Evolutionary conservation across 2,888 invertebrate species (phyloP).

Genomic region (Eupeodes luniger): DNA sequence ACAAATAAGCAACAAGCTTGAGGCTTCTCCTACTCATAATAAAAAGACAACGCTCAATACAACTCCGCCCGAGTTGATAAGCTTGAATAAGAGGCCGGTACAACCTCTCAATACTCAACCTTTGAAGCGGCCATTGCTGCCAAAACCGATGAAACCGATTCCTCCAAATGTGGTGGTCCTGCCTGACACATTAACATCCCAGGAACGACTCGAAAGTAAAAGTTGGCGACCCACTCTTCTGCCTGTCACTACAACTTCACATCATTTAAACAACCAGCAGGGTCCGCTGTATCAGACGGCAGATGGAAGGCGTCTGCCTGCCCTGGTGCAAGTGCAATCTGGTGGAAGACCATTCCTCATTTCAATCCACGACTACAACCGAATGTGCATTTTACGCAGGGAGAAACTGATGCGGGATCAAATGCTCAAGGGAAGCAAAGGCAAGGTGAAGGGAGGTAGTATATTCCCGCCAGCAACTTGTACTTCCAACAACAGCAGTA

Average conservation of each 20-base stretch:
- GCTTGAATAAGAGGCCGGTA: constrained; percentile 85
- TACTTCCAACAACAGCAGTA: constrained; percentile 61
- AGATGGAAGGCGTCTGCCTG: constrained; percentile 86
- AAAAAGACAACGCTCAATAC: constrained; percentile 78
- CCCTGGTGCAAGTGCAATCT: constrained; percentile 90
- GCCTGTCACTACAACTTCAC: constrained; percentile 86
- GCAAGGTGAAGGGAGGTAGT: constrained; percentile 54
- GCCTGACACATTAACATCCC: constrained; percentile 83
- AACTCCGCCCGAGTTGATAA: constrained; percentile 86
- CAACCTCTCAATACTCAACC: constrained; percentile 78
- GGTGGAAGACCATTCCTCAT: constrained; percentile 92
- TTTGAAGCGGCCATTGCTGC: constrained; percentile 80
- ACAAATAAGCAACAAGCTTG: constrained; percentile 79
- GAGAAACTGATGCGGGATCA: constrained; percentile 88
- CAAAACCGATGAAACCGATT: constrained; percentile 76
- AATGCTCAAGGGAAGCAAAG: constrained; percentile 82
- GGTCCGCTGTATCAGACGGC: constrained; percentile 86
- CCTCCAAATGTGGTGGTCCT: constrained; percentile 83
- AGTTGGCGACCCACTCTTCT: constrained; percentile 90
- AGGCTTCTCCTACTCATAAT: constrained; percentile 73
- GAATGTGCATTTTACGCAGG: constrained; percentile 90
- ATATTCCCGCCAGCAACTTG: constrained; percentile 46
- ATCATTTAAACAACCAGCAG: constrained; percentile 79
- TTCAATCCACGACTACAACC: constrained; percentile 91
- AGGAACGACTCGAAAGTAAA: constrained; percentile 85